Evolutionary conservation across 37 sponge, comb jelly and placozoan species (phyloP).

Genomic region (Amphimedon queenslandica): DNA sequence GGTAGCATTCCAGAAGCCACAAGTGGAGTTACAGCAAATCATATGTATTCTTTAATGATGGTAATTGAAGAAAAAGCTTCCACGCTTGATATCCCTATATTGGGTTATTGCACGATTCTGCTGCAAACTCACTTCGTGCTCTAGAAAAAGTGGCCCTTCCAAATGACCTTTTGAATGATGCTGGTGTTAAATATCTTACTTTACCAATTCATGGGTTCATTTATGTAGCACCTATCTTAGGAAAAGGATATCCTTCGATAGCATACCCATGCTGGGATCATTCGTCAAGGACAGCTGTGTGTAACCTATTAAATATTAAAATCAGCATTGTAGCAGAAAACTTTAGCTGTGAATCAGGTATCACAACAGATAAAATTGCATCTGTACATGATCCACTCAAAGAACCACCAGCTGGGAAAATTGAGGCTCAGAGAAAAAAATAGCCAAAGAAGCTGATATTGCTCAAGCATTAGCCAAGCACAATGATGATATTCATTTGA

Average conservation of each 20-base stretch:
- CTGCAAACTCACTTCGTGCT: slow-evolving; percentile 11
- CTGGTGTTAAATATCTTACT: not conserved
- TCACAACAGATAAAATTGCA: no score
- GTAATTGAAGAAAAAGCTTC: slow-evolving; percentile 14
- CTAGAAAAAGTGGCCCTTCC: slow-evolving; percentile 7
- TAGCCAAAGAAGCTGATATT: no score
- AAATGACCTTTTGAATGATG: not conserved
- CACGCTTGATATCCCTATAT: not conserved
- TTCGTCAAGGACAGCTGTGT: slow-evolving; percentile 4
- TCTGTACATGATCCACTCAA: no score
- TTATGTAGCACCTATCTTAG: slow-evolving; percentile 3
- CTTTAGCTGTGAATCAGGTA: no score
- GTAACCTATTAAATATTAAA: slow-evolving; percentile 4
- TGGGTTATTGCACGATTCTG: slow-evolving; percentile 40
- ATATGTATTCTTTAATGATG: slow-evolving; percentile 22
- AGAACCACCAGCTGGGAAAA: no score
- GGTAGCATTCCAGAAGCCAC: no score
- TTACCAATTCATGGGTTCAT: not conserved
- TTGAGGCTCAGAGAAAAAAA: no score
- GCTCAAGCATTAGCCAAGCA: no score
- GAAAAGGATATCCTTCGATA: slow-evolving; percentile 14
- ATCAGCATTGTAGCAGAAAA: not conserved
- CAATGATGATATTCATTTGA: no score
- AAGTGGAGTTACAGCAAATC: slow-evolving; percentile 6
- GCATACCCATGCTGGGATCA: slow-evolving; percentile 31